phyloP scores from a whole-genome alignment of 1,140 invertebrate genomes.

The Rhyacophila brunnea region DNA sequence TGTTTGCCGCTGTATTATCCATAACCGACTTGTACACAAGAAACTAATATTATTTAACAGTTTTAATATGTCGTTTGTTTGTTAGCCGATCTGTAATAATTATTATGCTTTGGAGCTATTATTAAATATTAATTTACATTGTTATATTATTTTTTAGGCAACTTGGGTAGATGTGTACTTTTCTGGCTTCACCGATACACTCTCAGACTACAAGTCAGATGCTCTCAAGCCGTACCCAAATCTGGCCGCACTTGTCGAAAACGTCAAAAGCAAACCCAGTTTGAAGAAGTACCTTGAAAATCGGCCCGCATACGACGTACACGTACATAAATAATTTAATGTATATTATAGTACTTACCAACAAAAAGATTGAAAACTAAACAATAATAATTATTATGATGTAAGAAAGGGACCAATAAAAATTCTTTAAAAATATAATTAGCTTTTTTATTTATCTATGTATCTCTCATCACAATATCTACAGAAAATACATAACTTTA shows the following conservation, averaged over 20 bases:
- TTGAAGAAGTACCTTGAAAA: slow-evolving; percentile 67
- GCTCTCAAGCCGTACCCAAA: slow-evolving; percentile 57
- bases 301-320: slow-evolving; percentile 45
- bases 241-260: slow-evolving; percentile 55
- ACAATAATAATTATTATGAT: no score
- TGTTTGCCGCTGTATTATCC: no score
- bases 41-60: not conserved
- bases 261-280: slow-evolving; percentile 54
- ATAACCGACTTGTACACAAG: no score
- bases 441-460: no score
- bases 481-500: no score
- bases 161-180: slow-evolving; percentile 49
- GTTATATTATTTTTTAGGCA: slow-evolving; percentile 40
- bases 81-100: not conserved
- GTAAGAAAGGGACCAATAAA: no score
- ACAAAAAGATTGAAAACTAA: no score
- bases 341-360: no score
- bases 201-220: slow-evolving; percentile 48
- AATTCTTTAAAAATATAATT: no score
- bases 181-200: slow-evolving; percentile 42
- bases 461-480: no score
- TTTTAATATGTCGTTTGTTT: not conserved
- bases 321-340: not conserved
- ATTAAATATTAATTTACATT: no score
- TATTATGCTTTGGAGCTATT: no score